Evolutionary conservation across 2,888 invertebrate species (phyloP), one percentile per base, ranked within the genome.

Genomic region (Cetonia aurata): DNA sequence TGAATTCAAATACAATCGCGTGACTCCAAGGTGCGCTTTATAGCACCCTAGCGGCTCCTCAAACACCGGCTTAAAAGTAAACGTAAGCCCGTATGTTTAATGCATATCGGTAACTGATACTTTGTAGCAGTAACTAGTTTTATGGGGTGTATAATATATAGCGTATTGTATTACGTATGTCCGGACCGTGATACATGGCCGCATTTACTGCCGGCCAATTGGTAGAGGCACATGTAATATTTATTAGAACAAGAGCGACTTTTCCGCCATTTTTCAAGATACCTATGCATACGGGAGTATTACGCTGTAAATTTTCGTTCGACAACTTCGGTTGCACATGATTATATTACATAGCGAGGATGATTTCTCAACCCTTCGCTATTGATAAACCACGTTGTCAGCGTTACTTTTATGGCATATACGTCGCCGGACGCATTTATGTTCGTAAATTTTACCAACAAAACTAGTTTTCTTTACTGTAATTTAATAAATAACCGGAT

Each of bases 101-200:
- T 75, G 76, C 74, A 76, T 75, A 75, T 75, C 74, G 75, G 75
- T 76, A 76, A 76, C 75, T 73, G 76, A 76, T 77, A 77, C 77
- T 76, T 76, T 76, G 77, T 75, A 75, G 78, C 80, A 76, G 80
- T 81, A 81, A 81, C 81, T 82, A 82, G 81, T 81, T 82, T 81
- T 81, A 81, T 80, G 79, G 81, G 81, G 80, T 81, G 81, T 80
- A 81, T 82, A 82, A 82, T 81, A 81, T 82, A 82, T 79, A 80
- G 79, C 78, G 81, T 80, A 82, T 82, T 82, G 82, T 82, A 78
- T 82, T 82, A 80, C 82, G 80, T 79, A 78, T 80, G 80, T 81
- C 79, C 80, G 74, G 77, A 76, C 76, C 71, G 81, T 83, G 81
- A 82, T 82, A 78, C 82, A 82, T 81, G 80, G 81, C 80, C 76